These are phyloP conservation scores for Poecile atricapillus DNA, from an alignment of 2,113 vertebrate species.

Conservation along the genomic window DNA sequence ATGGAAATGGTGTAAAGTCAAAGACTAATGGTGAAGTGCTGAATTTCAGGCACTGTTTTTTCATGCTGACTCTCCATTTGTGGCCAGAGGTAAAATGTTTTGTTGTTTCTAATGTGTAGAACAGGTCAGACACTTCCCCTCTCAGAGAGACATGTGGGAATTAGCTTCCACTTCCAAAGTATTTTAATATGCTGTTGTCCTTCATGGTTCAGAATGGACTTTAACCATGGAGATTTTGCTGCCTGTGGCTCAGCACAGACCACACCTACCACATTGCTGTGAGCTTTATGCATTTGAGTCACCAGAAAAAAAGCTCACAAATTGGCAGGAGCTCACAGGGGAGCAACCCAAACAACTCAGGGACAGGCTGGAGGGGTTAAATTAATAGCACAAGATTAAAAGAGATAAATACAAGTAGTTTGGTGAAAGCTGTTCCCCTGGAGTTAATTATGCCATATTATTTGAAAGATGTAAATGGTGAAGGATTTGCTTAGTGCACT, in stretches of 20 bases:
- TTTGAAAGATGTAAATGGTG: conserved; percentile 34
- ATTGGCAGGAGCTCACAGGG: conserved; percentile 33
- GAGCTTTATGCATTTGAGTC: not conserved
- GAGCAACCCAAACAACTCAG: conserved; percentile 1
- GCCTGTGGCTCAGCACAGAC: not conserved
- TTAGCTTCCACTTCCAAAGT: not conserved
- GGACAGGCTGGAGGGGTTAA: conserved; percentile 23
- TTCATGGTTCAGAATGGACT: not conserved
- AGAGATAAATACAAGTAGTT: conserved; percentile 20
- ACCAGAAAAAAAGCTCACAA: not conserved
- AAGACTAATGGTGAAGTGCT: not conserved
- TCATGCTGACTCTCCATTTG: not conserved
- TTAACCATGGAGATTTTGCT: not conserved
- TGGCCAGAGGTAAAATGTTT: not conserved
- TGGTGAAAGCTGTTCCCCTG: conserved; percentile 36
- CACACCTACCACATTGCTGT: not conserved
- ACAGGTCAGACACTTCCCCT: not conserved
- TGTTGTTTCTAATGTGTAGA: not conserved
- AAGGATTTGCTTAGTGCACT: conserved; percentile 2
- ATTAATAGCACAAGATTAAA: conserved; percentile 31
- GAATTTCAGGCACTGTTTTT: not conserved
- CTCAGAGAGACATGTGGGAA: not conserved
- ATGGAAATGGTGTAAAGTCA: not conserved
- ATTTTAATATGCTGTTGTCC: not conserved
- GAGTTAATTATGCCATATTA: not conserved